Base-by-base conservation (phyloP, 2,113 vertebrate genomes). In the Pristiophorus japonicus region DNA sequence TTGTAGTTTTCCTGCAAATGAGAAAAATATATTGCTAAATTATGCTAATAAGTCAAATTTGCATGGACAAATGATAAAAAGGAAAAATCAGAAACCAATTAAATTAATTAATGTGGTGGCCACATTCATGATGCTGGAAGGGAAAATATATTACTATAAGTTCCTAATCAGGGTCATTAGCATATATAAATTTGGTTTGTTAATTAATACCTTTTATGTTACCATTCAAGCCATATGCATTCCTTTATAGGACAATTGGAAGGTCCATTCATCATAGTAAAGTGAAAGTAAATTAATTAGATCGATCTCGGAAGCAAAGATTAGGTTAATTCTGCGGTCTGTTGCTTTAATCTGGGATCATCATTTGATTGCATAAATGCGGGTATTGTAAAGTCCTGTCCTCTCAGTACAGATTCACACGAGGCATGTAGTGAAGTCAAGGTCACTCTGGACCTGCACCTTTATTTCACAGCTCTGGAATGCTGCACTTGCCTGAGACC, bases 271-370 rank as follows among this genome's bases (percentile, higher is more conserved):
- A 38, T 63, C n/a, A 63, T 63, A 34, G 6, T 38, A 22, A 92
- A 63, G 51, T 90, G 51, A 55, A 55, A 90, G 87, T 90, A 88
- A 34, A 91, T 91, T 91, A 92, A 92, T 92, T 92, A 7, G 34
- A 63, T 18, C 55, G 16, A 92, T 63, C 34, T 16, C 38, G 59
- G 59, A 63, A 38, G 30, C 59, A 63, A 62, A 38, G 55, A 22
- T n/a, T 7, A 38, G 88, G n/a, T 92, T 92, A 92, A 63, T 65
- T 22, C 4, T 92, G 59, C 63, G 88, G 59, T 92, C 62, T 65
- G 34, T 63, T 62, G n/a, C 62, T 65, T 34, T 88, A 59, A 62
- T 90, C 87, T n/a, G 34, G 7, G 59, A 59, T 65, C 59, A 92
- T 42, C 20, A 22, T 63, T 22, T 38, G 55, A 55, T 30, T 55